Conservation (phyloP, 53 echinoderm and acorn worm species). For the Zoroaster sp. region DNA sequence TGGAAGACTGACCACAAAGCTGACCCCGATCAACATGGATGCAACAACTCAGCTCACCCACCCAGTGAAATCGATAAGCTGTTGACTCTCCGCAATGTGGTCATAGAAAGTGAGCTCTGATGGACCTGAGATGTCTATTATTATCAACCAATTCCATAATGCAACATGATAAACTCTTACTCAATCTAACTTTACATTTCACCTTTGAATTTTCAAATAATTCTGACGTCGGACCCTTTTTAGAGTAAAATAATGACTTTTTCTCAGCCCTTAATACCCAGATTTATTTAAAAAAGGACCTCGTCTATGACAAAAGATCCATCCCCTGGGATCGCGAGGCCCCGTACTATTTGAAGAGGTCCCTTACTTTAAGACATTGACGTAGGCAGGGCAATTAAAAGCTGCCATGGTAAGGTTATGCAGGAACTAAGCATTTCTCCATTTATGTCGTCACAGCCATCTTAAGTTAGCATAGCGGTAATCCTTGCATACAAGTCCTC, state of each 20-base stretch:
- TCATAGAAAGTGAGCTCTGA: too few species aligned
- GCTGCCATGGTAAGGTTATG: neutral
- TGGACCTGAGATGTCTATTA: too few species aligned
- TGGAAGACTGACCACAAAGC: too few species aligned
- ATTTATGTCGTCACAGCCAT: slow-evolving; percentile 27
- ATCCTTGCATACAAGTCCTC: slow-evolving; percentile 5
- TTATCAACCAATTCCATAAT: too few species aligned
- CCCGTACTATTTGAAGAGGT: neutral
- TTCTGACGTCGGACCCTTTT: neutral
- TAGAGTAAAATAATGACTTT: neutral
- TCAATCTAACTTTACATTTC: neutral
- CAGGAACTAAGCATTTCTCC: slow-evolving; percentile 1
- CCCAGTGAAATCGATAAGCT: too few species aligned
- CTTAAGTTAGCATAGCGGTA: slow-evolving; percentile 19
- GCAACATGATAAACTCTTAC: neutral
- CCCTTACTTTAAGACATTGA: neutral
- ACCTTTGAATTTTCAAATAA: neutral
- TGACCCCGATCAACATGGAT: too few species aligned
- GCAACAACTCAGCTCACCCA: too few species aligned
- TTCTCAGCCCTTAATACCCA: neutral
- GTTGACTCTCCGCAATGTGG: too few species aligned
- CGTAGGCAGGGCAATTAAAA: slow-evolving; percentile 30
- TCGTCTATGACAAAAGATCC: neutral
- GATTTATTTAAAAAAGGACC: neutral
- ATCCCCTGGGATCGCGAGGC: neutral